These are phyloP conservation scores for Pimephales promelas DNA, from an alignment of 2,113 vertebrate species.

Conservation along the genomic window DNA sequence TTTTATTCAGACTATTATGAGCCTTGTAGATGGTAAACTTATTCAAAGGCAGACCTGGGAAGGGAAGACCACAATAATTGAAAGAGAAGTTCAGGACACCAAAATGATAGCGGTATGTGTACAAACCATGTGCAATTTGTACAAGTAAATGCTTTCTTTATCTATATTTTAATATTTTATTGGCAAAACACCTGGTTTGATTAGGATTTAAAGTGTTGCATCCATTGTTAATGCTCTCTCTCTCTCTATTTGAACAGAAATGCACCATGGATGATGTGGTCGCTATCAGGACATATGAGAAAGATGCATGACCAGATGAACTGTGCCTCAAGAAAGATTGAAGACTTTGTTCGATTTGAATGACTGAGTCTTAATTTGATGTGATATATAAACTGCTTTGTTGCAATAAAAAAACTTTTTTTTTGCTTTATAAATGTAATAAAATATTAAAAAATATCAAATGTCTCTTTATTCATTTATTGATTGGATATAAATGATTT, in stretches of 20 bases:
- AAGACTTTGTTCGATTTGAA: constrained; percentile 51
- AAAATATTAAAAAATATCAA: neutral
- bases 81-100: constrained; percentile 77
- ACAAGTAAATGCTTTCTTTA: neutral
- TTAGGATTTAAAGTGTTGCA: neutral
- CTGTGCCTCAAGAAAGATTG: neutral
- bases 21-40: constrained; percentile 68
- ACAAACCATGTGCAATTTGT: neutral
- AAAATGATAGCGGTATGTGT: constrained; percentile 81
- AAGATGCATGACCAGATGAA: constrained; percentile 68
- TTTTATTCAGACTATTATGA: constrained; percentile 51
- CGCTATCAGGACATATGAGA: constrained; percentile 83
- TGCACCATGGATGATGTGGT: constrained; percentile 82
- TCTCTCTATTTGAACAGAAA: constrained; percentile 74
- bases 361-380: neutral
- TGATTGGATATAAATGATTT: neutral
- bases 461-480: neutral
- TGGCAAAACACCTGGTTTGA: neutral
- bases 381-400: neutral
- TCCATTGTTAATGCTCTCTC: neutral
- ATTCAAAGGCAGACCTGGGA: constrained; percentile 85
- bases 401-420: neutral
- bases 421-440: constrained; percentile 10
- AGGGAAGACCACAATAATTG: constrained; percentile 81
- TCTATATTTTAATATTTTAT: neutral